These are phyloP conservation scores for Sinosuthora webbiana DNA, from an alignment of 2,113 vertebrate genomes.

Conservation along the genomic window DNA sequence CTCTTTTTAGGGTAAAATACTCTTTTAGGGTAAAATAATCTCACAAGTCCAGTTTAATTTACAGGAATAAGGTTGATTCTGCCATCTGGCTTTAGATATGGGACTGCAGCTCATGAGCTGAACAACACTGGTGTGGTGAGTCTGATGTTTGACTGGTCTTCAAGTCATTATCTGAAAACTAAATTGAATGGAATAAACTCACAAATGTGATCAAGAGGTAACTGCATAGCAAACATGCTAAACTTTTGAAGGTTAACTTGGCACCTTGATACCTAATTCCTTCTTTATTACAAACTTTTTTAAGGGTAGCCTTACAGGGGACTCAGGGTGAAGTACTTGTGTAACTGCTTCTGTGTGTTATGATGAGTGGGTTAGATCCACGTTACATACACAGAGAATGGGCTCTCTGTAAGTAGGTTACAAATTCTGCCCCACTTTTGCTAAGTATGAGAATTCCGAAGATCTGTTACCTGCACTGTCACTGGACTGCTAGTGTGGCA, in stretches of 20 bases:
- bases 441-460: not conserved
- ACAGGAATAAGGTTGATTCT: not conserved
- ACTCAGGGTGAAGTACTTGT: not conserved
- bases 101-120: accelerated
- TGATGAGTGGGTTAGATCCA: accelerated
- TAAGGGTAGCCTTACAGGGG: not conserved
- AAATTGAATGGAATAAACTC: not conserved
- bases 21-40: not conserved
- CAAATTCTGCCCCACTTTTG: not conserved
- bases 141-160: not conserved
- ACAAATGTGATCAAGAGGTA: not conserved
- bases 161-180: not conserved
- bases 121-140: not conserved
- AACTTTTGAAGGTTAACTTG: not conserved
- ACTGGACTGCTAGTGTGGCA: not conserved
- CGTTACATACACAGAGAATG: not conserved
- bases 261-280: not conserved
- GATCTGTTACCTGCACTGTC: not conserved
- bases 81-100: not conserved
- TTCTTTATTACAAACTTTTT: not conserved
- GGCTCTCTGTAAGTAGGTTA: not conserved
- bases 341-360: not conserved
- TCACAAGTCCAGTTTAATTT: not conserved
- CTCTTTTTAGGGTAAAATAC: not conserved
- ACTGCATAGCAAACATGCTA: accelerated